Percentiles rank a stretch among this genome's conserved stretches.
Evolutionary conservation across 2,888 invertebrate genomes (phyloP).

Genomic region (Hesperia comma): DNA sequence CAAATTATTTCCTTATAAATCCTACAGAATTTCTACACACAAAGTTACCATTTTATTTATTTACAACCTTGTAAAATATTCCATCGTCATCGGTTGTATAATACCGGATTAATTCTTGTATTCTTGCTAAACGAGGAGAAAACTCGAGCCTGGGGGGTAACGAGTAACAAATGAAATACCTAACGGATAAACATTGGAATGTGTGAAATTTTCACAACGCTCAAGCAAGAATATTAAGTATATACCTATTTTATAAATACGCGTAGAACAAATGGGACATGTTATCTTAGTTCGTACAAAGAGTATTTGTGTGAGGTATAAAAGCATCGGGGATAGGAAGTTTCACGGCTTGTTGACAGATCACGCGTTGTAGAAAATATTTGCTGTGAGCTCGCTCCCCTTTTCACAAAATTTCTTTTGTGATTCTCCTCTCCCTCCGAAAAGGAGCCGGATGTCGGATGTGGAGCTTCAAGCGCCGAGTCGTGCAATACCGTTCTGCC

Average conservation of each 20-base stretch:
- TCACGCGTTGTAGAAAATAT: conserved; percentile 35
- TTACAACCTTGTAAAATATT: conserved; percentile 51
- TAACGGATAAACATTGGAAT: conserved; percentile 52
- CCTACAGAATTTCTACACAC: too few species aligned
- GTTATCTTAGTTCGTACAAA: conserved; percentile 36
- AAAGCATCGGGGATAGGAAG: conserved; percentile 33
- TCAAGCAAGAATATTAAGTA: conserved; percentile 26
- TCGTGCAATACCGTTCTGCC: conserved; percentile 11
- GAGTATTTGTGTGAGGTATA: conserved; percentile 34
- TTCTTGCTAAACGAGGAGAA: conserved; percentile 56
- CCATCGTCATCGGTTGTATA: conserved; percentile 66
- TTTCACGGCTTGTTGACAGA: conserved; percentile 36
- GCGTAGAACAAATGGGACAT: conserved; percentile 34
- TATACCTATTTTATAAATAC: conserved; percentile 36
- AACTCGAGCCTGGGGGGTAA: conserved; percentile 53
- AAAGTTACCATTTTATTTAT: conserved; percentile 42
- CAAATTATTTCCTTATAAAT: conserved; percentile 5
- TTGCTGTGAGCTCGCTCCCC: conserved; percentile 32
- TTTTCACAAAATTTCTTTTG: conserved; percentile 33
- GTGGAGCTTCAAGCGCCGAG: conserved; percentile 13
- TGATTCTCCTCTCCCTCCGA: conserved; percentile 23
- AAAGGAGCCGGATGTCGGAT: conserved; percentile 25
- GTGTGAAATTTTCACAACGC: conserved; percentile 37
- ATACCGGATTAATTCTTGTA: conserved; percentile 69
- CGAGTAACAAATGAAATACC: conserved; percentile 66